Conservation (phyloP, 2,113 vertebrate species). For the Rafetus swinhoei region DNA sequence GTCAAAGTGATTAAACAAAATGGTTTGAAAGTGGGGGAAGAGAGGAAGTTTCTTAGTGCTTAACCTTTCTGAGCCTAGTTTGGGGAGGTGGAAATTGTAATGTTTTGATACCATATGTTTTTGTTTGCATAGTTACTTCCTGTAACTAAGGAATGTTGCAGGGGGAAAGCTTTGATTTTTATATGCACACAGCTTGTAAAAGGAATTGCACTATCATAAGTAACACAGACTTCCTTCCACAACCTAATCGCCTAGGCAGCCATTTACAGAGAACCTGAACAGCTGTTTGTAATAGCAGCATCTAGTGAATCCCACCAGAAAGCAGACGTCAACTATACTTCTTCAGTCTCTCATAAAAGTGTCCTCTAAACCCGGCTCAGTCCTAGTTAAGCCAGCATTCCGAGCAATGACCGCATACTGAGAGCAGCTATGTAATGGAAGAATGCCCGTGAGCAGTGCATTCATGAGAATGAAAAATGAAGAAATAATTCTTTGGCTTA, state of each 20-base stretch:
- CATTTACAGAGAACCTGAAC: accelerated
- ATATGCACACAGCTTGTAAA: neutral
- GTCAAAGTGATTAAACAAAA: neutral
- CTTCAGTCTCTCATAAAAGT: neutral
- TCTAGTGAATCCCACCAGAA: conserved; percentile 15
- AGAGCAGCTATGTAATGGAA: conserved; percentile 34
- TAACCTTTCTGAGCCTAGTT: neutral
- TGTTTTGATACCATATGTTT: neutral
- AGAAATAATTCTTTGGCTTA: conserved; percentile 47
- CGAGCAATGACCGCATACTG: neutral
- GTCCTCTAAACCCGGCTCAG: neutral
- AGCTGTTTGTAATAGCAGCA: conserved; percentile 40
- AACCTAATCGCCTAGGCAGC: neutral
- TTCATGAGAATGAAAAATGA: conserved; percentile 40
- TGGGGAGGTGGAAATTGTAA: neutral
- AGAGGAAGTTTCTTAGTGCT: neutral
- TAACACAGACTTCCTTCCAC: neutral
- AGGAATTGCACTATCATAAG: neutral
- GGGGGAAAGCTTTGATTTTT: neutral
- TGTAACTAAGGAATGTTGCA: neutral
- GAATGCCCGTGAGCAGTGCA: neutral
- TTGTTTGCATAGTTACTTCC: neutral
- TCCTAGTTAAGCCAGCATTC: neutral
- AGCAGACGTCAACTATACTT: neutral
- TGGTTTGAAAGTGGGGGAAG: neutral